Percentiles rank a stretch among this genome's conserved stretches.
Evolutionary conservation across 1,140 invertebrate genomes (phyloP).

Genomic region (Chironomus striatipennis): DNA sequence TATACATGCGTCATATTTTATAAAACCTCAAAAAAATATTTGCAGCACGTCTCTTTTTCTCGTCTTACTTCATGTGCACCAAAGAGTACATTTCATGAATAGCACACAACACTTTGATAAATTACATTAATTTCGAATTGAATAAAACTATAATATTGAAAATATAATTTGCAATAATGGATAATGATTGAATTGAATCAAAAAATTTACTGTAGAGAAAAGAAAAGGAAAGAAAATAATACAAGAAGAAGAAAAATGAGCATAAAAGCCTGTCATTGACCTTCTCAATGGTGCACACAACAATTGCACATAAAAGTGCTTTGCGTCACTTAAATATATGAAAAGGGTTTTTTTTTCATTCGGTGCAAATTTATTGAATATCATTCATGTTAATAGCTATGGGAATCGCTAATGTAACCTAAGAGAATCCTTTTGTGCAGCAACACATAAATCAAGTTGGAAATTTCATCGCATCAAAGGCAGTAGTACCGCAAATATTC

Average conservation of each 20-base stretch:
- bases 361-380: constrained; percentile 19
- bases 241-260: background rate
- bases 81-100: background rate
- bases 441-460: constrained; percentile 11
- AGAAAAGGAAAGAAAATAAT: no score
- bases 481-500: background rate
- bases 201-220: background rate
- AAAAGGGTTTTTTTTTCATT: background rate
- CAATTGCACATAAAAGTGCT: background rate
- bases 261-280: constrained; percentile 20
- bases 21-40: no score
- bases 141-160: constrained; percentile 23
- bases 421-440: background rate
- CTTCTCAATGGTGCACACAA: constrained; percentile 3
- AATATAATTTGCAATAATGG: constrained; percentile 20
- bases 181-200: constrained; percentile 21
- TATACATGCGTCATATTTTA: no score
- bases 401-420: background rate
- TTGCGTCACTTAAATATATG: background rate
- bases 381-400: constrained; percentile 19
- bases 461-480: background rate
- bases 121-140: constrained; percentile 21
- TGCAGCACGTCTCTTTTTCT: no score
- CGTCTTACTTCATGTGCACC: no score
- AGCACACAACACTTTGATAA: background rate